Conservation (phyloP, 2,888 invertebrate genomes). For the Apomyelois bistriatella region DNA sequence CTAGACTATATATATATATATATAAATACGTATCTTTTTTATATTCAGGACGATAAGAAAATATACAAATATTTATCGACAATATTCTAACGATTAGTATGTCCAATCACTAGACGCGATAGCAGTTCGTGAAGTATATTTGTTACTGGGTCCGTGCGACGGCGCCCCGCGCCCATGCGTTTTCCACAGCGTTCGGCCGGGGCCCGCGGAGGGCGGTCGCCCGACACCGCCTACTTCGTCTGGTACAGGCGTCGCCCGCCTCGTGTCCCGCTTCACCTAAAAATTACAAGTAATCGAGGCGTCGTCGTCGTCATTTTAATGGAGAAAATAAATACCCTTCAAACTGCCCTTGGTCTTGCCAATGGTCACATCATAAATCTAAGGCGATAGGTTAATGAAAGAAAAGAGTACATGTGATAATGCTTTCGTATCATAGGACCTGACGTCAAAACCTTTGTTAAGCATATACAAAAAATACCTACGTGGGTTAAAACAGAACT, state of each 20-base stretch:
- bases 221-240: constrained; percentile 77
- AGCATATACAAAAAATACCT: too few species aligned
- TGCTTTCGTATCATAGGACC: too few species aligned
- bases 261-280: constrained; percentile 72
- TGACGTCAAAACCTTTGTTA: too few species aligned
- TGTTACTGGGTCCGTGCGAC: constrained; percentile 69
- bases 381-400: too few species aligned
- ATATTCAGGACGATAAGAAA: too few species aligned
- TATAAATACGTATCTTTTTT: too few species aligned
- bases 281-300: constrained; percentile 49
- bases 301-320: constrained; percentile 37
- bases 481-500: too few species aligned
- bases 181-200: constrained; percentile 67
- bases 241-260: constrained; percentile 75
- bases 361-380: constrained; percentile 20
- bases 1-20: too few species aligned
- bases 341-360: constrained; percentile 30
- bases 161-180: constrained; percentile 71
- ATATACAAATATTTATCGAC: constrained; percentile 36
- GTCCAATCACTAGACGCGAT: constrained; percentile 59
- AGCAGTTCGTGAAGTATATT: constrained; percentile 74
- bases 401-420: too few species aligned
- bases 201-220: constrained; percentile 76
- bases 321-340: constrained; percentile 57
- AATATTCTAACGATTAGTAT: constrained; percentile 30